Evolutionary conservation across 2,888 invertebrate species (phyloP).

Genomic region (Tenthredo notha): DNA sequence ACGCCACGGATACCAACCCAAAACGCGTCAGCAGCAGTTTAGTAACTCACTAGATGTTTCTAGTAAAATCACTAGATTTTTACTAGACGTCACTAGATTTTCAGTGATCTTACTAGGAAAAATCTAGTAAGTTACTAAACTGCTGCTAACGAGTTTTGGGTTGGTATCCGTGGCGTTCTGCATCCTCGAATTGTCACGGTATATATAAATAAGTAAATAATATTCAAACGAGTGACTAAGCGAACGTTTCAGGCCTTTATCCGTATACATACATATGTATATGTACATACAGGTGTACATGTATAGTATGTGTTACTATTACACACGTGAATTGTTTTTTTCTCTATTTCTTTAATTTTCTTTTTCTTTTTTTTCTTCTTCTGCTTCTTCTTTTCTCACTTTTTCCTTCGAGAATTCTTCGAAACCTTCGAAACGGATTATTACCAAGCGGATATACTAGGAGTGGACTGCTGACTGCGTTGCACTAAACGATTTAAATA

Average conservation of each 20-base stretch:
- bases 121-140: too few species aligned
- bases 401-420: conserved; percentile 8
- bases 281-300: neutral
- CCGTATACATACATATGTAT: neutral
- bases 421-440: conserved; percentile 5
- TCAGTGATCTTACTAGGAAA: too few species aligned
- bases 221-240: neutral
- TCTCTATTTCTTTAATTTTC: neutral
- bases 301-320: neutral
- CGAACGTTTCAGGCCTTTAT: neutral
- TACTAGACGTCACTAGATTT: too few species aligned
- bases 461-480: neutral
- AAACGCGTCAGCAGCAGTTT: too few species aligned
- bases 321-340: neutral
- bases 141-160: too few species aligned
- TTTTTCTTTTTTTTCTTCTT: neutral
- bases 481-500: conserved; percentile 30
- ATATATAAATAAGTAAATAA: neutral
- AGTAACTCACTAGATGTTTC: too few species aligned
- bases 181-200: too few species aligned
- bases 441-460: conserved; percentile 8
- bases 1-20: too few species aligned
- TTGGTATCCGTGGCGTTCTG: too few species aligned
- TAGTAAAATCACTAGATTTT: too few species aligned
- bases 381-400: neutral